Evolutionary conservation across 2,888 invertebrate species (phyloP).

Genomic region (Pseudanteris insignis): DNA sequence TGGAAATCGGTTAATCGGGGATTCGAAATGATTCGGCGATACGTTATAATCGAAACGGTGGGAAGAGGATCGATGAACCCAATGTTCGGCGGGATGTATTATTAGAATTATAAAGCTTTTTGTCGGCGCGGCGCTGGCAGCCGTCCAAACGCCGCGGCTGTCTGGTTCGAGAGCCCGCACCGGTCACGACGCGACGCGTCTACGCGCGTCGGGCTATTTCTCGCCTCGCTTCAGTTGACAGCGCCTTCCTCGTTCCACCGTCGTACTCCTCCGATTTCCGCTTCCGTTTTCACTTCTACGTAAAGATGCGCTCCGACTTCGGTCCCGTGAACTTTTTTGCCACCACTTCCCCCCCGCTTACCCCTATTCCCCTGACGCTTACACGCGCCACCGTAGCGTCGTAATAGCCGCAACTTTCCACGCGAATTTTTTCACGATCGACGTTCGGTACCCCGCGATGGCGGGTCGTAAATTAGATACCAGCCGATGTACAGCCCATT

Average conservation of each 20-base stretch:
- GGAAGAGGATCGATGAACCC: slow-evolving; percentile 43
- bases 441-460: too few relatives aligned
- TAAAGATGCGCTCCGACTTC: slow-evolving; percentile 1
- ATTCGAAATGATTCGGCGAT: too few relatives aligned
- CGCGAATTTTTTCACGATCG: neutral
- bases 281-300: slow-evolving; percentile 22
- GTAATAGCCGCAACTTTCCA: too few relatives aligned
- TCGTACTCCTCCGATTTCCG: slow-evolving; percentile 17
- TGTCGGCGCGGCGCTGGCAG: slow-evolving; percentile 24
- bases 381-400: too few relatives aligned
- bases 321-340: too few relatives aligned
- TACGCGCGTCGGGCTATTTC: slow-evolving; percentile 41
- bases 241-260: slow-evolving; percentile 47
- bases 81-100: slow-evolving; percentile 39
- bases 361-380: too few relatives aligned
- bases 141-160: slow-evolving; percentile 19
- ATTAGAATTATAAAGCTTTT: slow-evolving; percentile 39
- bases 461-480: slow-evolving; percentile 11
- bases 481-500: slow-evolving; percentile 3
- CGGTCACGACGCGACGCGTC: slow-evolving; percentile 16
- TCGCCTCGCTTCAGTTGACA: slow-evolving; percentile 38
- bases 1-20: too few relatives aligned
- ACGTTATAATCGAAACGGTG: too few relatives aligned
- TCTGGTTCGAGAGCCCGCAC: slow-evolving; percentile 25
- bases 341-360: too few relatives aligned